A percentile compares a stretch with the other conserved stretches of the same genome.
phyloP scores from a whole-genome alignment of 2,888 invertebrate species.

The Caenorhabditis virilis region DNA sequence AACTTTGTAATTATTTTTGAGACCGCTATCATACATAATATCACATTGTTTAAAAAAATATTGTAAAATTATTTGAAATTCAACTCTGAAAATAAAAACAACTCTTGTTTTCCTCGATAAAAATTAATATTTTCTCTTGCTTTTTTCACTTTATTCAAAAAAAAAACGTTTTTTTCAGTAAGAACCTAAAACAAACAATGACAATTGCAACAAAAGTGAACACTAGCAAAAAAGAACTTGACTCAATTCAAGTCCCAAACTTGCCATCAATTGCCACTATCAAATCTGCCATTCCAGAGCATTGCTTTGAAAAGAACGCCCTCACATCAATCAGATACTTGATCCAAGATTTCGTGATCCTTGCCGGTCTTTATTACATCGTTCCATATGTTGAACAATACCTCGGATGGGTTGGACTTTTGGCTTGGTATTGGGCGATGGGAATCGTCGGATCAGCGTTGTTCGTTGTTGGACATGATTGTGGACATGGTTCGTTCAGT shows the following conservation, averaged over 20 bases:
- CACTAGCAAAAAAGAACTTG: constrained; percentile 27
- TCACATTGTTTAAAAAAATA: too few relatives aligned
- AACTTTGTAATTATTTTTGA: too few relatives aligned
- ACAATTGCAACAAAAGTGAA: constrained; percentile 39
- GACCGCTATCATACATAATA: too few relatives aligned
- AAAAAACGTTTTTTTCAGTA: too few relatives aligned
- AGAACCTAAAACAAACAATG: too few relatives aligned
- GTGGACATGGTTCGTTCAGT: constrained; percentile 59
- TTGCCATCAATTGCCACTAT: constrained; percentile 61
- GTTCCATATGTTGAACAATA: constrained; percentile 57
- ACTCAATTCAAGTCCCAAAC: constrained; percentile 26
- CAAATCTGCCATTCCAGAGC: constrained; percentile 58
- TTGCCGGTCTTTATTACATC: constrained; percentile 52
- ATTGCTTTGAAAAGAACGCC: constrained; percentile 65
- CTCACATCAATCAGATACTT: constrained; percentile 57
- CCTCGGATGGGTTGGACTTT: constrained; percentile 57
- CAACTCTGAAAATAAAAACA: too few relatives aligned
- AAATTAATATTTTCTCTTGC: too few relatives aligned
- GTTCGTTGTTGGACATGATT: constrained; percentile 62
- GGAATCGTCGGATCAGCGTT: constrained; percentile 57
- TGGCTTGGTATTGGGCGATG: constrained; percentile 59
- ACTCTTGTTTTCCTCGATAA: too few relatives aligned
- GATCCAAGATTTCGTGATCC: constrained; percentile 54
- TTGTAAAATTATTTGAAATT: too few relatives aligned
- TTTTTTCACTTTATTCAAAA: too few relatives aligned